Evolutionary conservation across 1,140 invertebrate species (phyloP).

Genomic region (Branchinecta lynchi): DNA sequence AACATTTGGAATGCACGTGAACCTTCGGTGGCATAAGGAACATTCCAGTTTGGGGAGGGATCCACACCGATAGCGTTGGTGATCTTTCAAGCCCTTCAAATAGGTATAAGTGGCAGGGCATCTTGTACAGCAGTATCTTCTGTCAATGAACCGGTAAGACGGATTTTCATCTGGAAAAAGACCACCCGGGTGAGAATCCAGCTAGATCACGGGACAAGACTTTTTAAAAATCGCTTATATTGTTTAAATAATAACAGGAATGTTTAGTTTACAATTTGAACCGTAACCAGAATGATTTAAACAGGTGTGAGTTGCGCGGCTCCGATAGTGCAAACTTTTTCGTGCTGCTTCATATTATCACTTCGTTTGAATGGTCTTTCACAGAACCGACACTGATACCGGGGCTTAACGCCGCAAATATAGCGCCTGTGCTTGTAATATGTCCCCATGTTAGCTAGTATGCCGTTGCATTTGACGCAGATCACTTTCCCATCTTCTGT

Average conservation of each 20-base stretch:
- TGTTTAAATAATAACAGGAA: constrained; percentile 1
- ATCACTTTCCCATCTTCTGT: constrained; percentile 9
- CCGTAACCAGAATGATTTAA: background rate
- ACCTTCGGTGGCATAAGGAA: background rate
- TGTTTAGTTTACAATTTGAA: constrained; percentile 10
- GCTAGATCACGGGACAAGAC: background rate
- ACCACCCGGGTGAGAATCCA: background rate
- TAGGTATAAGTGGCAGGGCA: constrained; percentile 5
- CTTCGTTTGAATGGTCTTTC: constrained; percentile 3
- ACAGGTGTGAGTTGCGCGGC: background rate
- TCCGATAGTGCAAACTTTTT: constrained; percentile 3
- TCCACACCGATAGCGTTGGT: constrained; percentile 8
- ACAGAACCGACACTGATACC: constrained; percentile 2
- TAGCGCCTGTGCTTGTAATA: constrained; percentile 7
- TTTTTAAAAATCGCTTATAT: background rate
- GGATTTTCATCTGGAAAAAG: constrained; percentile 7
- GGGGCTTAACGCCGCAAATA: constrained; percentile 6
- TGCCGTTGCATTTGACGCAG: constrained; percentile 10
- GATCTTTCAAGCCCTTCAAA: constrained; percentile 7
- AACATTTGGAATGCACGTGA: constrained; percentile 7
- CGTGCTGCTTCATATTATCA: constrained; percentile 10
- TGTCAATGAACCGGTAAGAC: constrained; percentile 6
- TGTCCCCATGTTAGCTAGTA: constrained; percentile 6
- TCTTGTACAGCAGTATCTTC: constrained; percentile 9
- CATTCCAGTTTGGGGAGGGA: constrained; percentile 7